These are phyloP conservation scores for Pampusana beccarii DNA, from an alignment of 2,113 vertebrate species.

Conservation along the genomic window DNA sequence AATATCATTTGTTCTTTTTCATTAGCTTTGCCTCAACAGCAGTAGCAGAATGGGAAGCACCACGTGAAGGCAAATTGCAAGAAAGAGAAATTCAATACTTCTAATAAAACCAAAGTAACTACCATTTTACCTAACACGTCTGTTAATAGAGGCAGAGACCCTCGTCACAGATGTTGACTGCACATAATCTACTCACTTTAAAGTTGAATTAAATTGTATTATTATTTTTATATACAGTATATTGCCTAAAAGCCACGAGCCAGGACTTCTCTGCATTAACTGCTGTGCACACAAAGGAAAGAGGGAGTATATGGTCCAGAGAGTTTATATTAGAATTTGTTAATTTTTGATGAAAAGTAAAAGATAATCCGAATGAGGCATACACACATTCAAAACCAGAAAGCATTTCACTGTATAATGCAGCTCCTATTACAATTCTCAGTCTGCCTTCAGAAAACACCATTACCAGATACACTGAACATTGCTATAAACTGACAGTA, in stretches of 20 bases:
- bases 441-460: neutral
- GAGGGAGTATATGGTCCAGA: neutral
- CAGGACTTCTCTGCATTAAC: conserved; percentile 2
- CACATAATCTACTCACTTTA: neutral
- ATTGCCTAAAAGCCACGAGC: conserved; percentile 1
- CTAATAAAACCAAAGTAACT: neutral
- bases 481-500: neutral
- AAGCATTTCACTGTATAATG: neutral
- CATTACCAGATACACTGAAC: neutral
- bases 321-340: conserved; percentile 31
- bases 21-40: conserved; percentile 34
- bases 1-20: conserved; percentile 17
- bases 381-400: neutral
- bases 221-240: conserved; percentile 42
- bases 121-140: neutral
- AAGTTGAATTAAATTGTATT: conserved; percentile 46
- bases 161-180: neutral
- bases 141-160: neutral
- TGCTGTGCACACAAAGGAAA: conserved; percentile 42
- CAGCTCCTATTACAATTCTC: neutral
- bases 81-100: neutral
- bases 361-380: conserved; percentile 21
- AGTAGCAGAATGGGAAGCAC: neutral
- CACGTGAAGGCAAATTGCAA: neutral
- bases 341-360: conserved; percentile 46